phyloP scores from a whole-genome alignment of 2,888 invertebrate genomes.

The Apamea anceps region DNA sequence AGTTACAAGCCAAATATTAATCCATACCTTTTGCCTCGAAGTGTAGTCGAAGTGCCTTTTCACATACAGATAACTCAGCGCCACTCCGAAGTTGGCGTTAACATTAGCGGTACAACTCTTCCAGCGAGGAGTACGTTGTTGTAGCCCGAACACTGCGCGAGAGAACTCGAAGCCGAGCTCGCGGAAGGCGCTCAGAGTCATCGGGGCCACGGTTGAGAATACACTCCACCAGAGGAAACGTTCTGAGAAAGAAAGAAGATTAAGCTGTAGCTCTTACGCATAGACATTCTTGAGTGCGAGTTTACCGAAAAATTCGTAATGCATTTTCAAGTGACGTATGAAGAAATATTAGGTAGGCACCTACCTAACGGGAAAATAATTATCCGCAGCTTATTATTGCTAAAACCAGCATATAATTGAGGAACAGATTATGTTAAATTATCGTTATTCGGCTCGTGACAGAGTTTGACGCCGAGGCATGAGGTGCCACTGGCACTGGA shows the following conservation, averaged over 20 bases:
- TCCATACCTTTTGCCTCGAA: conserved; percentile 88
- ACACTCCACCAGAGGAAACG: conserved; percentile 94
- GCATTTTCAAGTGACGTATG: too few relatives aligned
- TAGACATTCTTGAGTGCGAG: too few relatives aligned
- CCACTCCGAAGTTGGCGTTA: conserved; percentile 92
- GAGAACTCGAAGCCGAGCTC: conserved; percentile 92
- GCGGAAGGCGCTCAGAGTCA: conserved; percentile 90
- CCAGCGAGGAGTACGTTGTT: conserved; percentile 92
- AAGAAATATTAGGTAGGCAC: too few relatives aligned
- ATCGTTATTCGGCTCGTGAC: too few relatives aligned
- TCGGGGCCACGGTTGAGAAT: conserved; percentile 91
- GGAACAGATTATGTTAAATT: too few relatives aligned
- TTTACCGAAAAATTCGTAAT: too few relatives aligned
- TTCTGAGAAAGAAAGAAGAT: conserved; percentile 80
- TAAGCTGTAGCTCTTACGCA: too few relatives aligned
- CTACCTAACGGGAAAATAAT: too few relatives aligned
- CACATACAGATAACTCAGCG: conserved; percentile 92
- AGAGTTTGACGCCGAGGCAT: too few relatives aligned
- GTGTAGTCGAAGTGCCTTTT: conserved; percentile 90
- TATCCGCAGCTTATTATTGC: too few relatives aligned
- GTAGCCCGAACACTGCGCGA: conserved; percentile 91
- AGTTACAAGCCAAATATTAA: neutral
- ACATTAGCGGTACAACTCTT: conserved; percentile 91
- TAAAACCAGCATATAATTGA: too few relatives aligned
- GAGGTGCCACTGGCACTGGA: too few relatives aligned